Base-by-base conservation (phyloP, 2,113 vertebrate genomes). In the Forbesichthys agassizii region DNA sequence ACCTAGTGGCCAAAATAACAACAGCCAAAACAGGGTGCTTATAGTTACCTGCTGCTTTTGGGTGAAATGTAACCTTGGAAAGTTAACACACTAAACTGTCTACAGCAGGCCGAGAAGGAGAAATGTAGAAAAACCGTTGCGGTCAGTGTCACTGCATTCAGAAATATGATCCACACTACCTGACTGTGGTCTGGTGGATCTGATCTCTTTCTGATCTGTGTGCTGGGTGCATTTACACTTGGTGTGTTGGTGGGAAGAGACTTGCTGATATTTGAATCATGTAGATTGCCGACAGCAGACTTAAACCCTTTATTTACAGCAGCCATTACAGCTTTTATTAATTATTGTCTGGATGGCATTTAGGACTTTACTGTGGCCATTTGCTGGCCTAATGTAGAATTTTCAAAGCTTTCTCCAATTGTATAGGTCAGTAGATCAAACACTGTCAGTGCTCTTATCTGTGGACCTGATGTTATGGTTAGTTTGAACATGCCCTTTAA, bases 221-320 rank as follows among this genome's bases (percentile, higher is more conserved):
- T 42, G 36, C 36, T 42, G 36, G 36, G 1, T 42, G 7, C 4
- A 5, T 42, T 42, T 6, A 42, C 36, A 42, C 7, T 8, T 42
- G 5, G 7, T 42, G 36, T 42, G 36, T 42, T 5, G 36, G 36
- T 42, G 36, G 36, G 36, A 42, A 46, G 11, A 4, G 42, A 71
- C 8, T 14, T 0, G 33, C 49, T 33, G 61, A 61, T 55, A 58
- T 5, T 27, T 12, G 27, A 58, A 9, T 78, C 61, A 74, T 62
- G 49, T 33, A 52, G 47, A 46, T 71, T 53, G 56, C 33, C n/a
- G 14, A n/a, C 60, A 47, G 11, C 27, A 33, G 69, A 46, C 14
- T 9, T 16, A 1, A 13, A 27, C 52, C 6, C 52, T 54, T 20
- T 12, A 11, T 33, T 10, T 58, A 27, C 20, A 27, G 9, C 36